phyloP scores from a whole-genome alignment of 2,888 invertebrate genomes.

The Trissonchulus latispiculum region DNA sequence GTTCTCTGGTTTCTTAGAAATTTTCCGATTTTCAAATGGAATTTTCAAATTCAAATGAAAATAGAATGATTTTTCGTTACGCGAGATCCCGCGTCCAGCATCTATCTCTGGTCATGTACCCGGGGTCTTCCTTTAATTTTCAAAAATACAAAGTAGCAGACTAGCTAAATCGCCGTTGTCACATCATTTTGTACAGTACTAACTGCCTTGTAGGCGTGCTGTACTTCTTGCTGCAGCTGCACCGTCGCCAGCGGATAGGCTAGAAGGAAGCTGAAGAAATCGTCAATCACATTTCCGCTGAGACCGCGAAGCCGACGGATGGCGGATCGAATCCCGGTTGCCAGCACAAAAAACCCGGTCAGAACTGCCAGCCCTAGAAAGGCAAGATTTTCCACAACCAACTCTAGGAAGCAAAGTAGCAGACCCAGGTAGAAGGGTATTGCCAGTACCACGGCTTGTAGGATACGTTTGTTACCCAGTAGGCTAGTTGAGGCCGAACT shows the following conservation, averaged over 20 bases:
- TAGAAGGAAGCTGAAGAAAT: neutral
- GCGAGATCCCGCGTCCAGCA: no score
- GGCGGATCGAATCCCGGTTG: neutral
- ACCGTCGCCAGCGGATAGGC: neutral
- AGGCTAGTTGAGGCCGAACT: neutral
- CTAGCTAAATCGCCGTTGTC: no score
- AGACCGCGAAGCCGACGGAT: neutral
- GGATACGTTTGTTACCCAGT: neutral
- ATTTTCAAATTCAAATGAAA: no score
- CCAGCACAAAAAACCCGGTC: neutral
- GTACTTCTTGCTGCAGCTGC: neutral
- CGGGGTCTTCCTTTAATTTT: no score
- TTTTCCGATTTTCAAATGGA: no score
- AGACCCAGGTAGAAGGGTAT: neutral
- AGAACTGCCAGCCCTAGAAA: neutral
- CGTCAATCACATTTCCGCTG: neutral
- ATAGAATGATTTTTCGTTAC: no score
- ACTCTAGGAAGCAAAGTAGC: neutral
- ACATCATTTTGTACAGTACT: no score
- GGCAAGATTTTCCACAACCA: neutral
- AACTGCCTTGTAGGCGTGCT: no score
- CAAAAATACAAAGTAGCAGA: no score
- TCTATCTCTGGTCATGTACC: no score
- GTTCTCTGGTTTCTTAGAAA: no score
- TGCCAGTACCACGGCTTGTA: neutral